Evolutionary conservation across 2,113 vertebrate genomes (phyloP).

Genomic region (Nanorana parkeri): DNA sequence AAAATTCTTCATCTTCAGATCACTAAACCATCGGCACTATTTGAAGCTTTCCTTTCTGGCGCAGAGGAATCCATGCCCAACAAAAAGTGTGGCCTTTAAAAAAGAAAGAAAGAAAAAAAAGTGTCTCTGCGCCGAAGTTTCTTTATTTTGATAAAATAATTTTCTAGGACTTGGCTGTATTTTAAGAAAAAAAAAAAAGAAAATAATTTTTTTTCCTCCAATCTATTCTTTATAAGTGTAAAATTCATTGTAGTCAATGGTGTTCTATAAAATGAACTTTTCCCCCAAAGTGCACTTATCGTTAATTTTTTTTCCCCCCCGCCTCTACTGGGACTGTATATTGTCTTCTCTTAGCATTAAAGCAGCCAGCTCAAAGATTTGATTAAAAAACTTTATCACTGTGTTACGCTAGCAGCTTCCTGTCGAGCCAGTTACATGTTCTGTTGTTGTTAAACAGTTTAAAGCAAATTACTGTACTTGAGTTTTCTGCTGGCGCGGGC

Average conservation of each 20-base stretch:
- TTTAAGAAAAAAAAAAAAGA: conserved; percentile 5
- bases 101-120: background rate
- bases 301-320: background rate
- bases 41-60: conserved; percentile 28
- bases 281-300: conserved; percentile 21
- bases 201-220: background rate
- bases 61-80: background rate
- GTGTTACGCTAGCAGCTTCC: conserved; percentile 16
- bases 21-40: conserved; percentile 13
- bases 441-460: conserved; percentile 45
- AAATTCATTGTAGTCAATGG: background rate
- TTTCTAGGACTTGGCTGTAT: background rate
- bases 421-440: conserved; percentile 31
- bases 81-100: background rate
- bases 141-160: background rate
- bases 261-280: conserved; percentile 12
- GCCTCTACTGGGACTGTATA: conserved; percentile 31
- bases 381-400: conserved; percentile 55
- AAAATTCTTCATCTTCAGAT: conserved; percentile 31
- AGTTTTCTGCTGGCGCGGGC: conserved; percentile 23
- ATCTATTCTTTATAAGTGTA: background rate
- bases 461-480: conserved; percentile 40
- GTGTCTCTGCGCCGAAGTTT: background rate
- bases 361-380: conserved; percentile 39
- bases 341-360: conserved; percentile 36